Evolutionary conservation across 2,797 vertebrate species (phyloP).

Genomic region (Parotocinclus haroldoi): DNA sequence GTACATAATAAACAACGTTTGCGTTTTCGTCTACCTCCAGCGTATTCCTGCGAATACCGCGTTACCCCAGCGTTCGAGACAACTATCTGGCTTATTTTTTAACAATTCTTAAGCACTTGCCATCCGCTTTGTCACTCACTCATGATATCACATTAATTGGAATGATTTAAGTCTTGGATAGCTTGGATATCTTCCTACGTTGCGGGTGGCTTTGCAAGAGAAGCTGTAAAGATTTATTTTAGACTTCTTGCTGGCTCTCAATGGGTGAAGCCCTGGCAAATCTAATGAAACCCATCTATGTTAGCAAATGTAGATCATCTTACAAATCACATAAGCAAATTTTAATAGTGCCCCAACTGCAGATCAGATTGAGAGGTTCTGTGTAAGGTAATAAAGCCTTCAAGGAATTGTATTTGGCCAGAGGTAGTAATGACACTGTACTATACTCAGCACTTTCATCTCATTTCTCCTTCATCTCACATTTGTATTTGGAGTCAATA

Average conservation of each 20-base stretch:
- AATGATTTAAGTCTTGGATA: neutral
- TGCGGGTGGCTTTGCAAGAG: neutral
- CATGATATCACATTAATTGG: neutral
- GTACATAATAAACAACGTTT: no score
- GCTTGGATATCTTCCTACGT: neutral
- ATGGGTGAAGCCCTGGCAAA: neutral
- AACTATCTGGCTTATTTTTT: no score
- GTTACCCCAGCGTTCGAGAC: no score
- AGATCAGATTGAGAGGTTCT: conserved; percentile 4
- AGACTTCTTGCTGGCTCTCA: neutral
- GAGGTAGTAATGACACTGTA: conserved; percentile 34
- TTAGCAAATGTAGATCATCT: conserved; percentile 7
- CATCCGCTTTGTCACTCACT: neutral
- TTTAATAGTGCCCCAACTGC: neutral
- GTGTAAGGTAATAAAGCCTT: conserved; percentile 20
- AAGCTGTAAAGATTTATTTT: neutral
- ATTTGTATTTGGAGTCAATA: conserved; percentile 46
- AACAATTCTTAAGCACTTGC: no score
- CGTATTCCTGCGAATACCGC: neutral
- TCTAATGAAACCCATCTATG: neutral
- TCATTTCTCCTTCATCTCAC: conserved; percentile 33
- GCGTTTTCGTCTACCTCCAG: neutral
- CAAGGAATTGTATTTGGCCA: conserved; percentile 33
- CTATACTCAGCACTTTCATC: conserved; percentile 37
- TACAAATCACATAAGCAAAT: conserved; percentile 14